phyloP scores from a whole-genome alignment of 2,888 invertebrate genomes.

The Platynereis dumerilii region DNA sequence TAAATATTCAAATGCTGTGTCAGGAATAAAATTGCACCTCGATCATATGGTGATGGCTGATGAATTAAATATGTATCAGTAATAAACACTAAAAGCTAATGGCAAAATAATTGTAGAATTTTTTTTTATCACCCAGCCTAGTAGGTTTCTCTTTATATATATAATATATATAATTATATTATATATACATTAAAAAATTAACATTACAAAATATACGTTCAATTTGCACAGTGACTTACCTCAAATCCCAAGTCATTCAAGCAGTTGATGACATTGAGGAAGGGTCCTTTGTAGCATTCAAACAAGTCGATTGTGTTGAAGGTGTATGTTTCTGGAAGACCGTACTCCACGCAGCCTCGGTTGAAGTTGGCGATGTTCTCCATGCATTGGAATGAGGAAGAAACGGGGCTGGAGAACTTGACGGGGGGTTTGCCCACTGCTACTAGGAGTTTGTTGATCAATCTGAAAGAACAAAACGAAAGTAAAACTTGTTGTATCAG shows the following conservation, averaged over 20 bases:
- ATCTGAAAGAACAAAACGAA: constrained; percentile 37
- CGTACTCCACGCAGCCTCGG: constrained; percentile 47
- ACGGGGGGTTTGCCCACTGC: constrained; percentile 44
- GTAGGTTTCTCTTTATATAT: too few species aligned
- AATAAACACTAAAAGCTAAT: too few species aligned
- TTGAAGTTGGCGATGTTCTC: constrained; percentile 52
- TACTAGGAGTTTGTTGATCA: constrained; percentile 52
- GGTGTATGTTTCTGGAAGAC: constrained; percentile 44
- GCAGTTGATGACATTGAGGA: constrained; percentile 56
- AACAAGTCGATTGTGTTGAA: constrained; percentile 55
- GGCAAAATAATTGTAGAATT: too few species aligned
- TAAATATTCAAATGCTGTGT: not conserved
- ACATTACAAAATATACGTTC: too few species aligned
- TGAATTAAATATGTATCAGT: too few species aligned
- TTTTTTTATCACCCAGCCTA: too few species aligned
- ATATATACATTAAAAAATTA: too few species aligned
- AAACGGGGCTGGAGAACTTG: constrained; percentile 47
- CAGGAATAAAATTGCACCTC: not conserved
- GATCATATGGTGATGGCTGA: too few species aligned
- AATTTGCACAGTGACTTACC: constrained; percentile 45
- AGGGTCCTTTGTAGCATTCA: constrained; percentile 54
- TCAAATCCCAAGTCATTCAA: constrained; percentile 55
- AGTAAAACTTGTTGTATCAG: too few species aligned
- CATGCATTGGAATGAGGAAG: constrained; percentile 55
- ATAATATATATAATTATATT: too few species aligned